phyloP scores from a whole-genome alignment of 1,140 invertebrate species.

The Rhyzopertha dominica region DNA sequence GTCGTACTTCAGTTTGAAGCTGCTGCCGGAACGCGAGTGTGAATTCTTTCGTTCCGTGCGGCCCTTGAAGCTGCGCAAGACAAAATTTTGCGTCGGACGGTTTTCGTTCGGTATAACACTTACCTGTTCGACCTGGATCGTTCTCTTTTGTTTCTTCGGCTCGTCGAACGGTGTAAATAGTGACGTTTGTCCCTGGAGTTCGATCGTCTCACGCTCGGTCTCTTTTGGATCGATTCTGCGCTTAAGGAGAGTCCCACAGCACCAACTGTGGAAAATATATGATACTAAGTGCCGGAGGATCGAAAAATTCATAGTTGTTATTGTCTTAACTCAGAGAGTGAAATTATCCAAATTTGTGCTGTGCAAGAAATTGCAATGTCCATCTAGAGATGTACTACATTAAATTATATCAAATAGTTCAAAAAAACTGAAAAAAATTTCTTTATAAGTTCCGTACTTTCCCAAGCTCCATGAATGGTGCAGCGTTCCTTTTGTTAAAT shows the following conservation, averaged over 20 bases:
- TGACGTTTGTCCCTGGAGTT: slow-evolving; percentile 64
- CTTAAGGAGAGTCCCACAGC: slow-evolving; percentile 59
- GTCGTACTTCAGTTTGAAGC: slow-evolving; percentile 49
- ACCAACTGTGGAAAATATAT: slow-evolving; percentile 43
- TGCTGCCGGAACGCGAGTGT: slow-evolving; percentile 45
- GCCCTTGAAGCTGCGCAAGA: slow-evolving; percentile 42
- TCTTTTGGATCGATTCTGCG: slow-evolving; percentile 62
- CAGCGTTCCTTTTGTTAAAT: too few species aligned
- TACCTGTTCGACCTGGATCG: slow-evolving; percentile 47
- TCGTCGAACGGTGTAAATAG: slow-evolving; percentile 59
- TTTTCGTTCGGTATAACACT: background rate
- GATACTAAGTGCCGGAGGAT: too few species aligned
- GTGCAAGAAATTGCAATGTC: too few species aligned
- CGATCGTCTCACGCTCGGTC: slow-evolving; percentile 56
- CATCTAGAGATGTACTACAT: too few species aligned
- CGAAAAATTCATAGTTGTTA: too few species aligned
- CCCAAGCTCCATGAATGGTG: too few species aligned
- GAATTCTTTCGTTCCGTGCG: slow-evolving; percentile 44
- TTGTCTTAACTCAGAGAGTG: too few species aligned
- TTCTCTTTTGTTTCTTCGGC: slow-evolving; percentile 65
- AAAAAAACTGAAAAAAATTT: too few species aligned
- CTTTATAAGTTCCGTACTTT: too few species aligned
- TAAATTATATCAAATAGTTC: too few species aligned
- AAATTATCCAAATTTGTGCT: too few species aligned
- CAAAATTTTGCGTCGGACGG: background rate